Conservation (phyloP, 2,113 vertebrate species). For the Lycocorax pyrrhopterus region DNA sequence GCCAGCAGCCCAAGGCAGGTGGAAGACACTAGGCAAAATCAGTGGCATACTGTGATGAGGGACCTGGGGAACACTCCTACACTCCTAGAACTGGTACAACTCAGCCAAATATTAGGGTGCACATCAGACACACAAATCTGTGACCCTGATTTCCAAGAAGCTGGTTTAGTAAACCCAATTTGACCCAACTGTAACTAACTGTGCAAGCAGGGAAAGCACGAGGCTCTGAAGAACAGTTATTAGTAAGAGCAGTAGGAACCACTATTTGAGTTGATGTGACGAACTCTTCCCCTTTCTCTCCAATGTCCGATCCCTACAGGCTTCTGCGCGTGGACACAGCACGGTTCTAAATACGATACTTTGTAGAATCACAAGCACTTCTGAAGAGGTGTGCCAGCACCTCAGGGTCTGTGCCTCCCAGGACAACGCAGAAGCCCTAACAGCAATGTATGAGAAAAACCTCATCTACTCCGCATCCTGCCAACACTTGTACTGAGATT, state of each 20-base stretch:
- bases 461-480: accelerated
- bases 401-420: neutral
- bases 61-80: neutral
- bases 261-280: neutral
- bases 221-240: neutral
- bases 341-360: neutral
- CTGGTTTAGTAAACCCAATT: neutral
- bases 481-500: neutral
- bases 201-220: neutral
- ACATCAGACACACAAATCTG: neutral
- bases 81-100: neutral
- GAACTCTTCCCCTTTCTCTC: neutral
- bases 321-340: neutral
- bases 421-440: neutral
- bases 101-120: neutral
- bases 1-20: neutral
- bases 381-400: neutral
- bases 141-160: neutral
- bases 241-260: neutral
- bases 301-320: neutral
- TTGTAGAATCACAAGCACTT: neutral
- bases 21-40: neutral
- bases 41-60: neutral
- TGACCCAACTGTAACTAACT: neutral
- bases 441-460: neutral